Conservation (phyloP, 2,797 vertebrate species). For the Falco cherrug region DNA sequence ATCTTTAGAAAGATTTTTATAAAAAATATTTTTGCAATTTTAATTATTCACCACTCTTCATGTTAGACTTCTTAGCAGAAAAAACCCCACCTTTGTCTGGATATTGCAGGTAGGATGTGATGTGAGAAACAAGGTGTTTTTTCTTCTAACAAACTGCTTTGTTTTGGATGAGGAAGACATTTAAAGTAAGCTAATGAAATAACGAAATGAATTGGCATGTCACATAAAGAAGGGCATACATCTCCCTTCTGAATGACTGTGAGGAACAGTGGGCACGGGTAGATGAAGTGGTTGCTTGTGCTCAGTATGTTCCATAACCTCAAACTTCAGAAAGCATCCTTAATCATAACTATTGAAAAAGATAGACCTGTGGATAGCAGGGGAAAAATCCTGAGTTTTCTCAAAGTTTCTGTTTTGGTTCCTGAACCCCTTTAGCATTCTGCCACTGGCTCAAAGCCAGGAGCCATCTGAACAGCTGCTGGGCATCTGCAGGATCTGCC, state of each 20-base stretch:
- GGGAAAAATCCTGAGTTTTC: neutral
- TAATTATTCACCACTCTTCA: neutral
- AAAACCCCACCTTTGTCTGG: neutral
- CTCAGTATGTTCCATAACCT: neutral
- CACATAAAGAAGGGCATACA: neutral
- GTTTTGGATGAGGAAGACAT: neutral
- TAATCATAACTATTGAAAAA: neutral
- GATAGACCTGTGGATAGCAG: neutral
- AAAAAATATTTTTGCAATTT: neutral
- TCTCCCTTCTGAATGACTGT: neutral
- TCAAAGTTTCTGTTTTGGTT: neutral
- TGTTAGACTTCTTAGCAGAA: neutral
- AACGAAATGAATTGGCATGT: neutral
- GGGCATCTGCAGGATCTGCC: neutral
- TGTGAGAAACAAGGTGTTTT: neutral
- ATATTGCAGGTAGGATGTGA: neutral
- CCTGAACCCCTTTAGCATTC: neutral
- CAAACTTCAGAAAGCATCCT: neutral
- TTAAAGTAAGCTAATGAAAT: neutral
- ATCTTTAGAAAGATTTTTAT: neutral
- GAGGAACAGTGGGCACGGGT: neutral
- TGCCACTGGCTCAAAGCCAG: neutral
- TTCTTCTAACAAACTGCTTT: neutral
- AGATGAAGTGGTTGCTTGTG: neutral
- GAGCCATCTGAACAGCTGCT: neutral